A percentile compares a stretch with the other conserved stretches of the same genome.
These are phyloP conservation scores for Brachyhypopomus occidentalis DNA, from an alignment of 2,113 vertebrate genomes.

Conservation along the genomic window DNA sequence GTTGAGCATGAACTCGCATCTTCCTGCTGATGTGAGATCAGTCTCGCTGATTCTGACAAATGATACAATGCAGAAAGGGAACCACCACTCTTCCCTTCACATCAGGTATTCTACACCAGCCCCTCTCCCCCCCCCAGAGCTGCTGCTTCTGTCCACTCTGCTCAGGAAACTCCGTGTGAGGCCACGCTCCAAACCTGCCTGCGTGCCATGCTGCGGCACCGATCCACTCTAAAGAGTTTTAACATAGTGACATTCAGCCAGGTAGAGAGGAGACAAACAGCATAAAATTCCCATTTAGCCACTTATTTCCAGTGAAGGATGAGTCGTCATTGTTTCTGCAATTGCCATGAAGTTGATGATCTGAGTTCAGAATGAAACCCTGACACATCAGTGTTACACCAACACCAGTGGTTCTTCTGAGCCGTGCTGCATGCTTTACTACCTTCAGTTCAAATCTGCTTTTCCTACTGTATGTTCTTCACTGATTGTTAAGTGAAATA, in stretches of 20 bases:
- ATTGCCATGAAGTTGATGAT: constrained; percentile 30
- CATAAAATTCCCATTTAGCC: constrained; percentile 63
- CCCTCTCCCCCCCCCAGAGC: neutral
- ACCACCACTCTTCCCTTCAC: neutral
- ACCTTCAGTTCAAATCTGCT: constrained; percentile 4
- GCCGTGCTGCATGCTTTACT: constrained; percentile 18
- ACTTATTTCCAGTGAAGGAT: constrained; percentile 37
- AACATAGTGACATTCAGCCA: constrained; percentile 65
- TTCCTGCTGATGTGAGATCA: neutral
- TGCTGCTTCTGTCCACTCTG: constrained; percentile 36
- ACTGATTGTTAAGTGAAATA: neutral
- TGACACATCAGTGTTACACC: constrained; percentile 13
- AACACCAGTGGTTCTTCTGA: neutral
- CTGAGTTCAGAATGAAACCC: constrained; percentile 30
- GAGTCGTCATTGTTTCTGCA: constrained; percentile 29
- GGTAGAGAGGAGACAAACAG: constrained; percentile 58
- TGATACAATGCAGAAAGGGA: neutral
- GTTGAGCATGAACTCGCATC: neutral
- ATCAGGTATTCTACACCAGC: constrained; percentile 27
- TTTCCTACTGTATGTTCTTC: constrained; percentile 15
- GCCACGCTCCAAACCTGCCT: constrained; percentile 67
- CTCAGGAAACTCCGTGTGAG: constrained; percentile 49
- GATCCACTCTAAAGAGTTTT: constrained; percentile 70
- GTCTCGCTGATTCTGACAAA: neutral
- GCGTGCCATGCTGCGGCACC: constrained; percentile 69